Percentiles rank a stretch among this genome's conserved stretches.
phyloP scores from a whole-genome alignment of 2,888 invertebrate genomes.

The Orchestes rusci region DNA sequence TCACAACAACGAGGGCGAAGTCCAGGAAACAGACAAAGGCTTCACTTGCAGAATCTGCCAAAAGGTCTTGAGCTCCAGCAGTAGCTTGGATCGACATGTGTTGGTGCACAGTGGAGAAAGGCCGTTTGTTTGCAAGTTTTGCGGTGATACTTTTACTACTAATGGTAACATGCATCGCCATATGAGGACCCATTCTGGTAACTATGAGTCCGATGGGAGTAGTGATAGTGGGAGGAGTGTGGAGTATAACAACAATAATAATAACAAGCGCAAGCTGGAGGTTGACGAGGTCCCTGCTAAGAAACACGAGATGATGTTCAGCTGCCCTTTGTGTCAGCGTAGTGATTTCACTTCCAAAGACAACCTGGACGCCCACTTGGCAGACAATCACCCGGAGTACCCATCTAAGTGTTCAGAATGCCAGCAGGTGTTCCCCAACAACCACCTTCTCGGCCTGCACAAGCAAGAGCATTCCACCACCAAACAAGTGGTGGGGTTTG shows the following conservation, averaged over 20 bases:
- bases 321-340: constrained; percentile 59
- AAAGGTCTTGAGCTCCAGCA: constrained; percentile 69
- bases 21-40: constrained; percentile 37
- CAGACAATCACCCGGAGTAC: constrained; percentile 58
- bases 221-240: constrained; percentile 44
- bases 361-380: constrained; percentile 58
- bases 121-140: constrained; percentile 71
- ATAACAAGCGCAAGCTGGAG: constrained; percentile 41
- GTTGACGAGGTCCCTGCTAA: constrained; percentile 32
- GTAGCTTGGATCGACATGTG: constrained; percentile 72
- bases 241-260: constrained; percentile 41
- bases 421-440: constrained; percentile 64
- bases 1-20: constrained; percentile 51
- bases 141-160: constrained; percentile 74
- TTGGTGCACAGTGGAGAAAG: constrained; percentile 74
- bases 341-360: constrained; percentile 53
- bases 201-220: constrained; percentile 56
- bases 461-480: constrained; percentile 49
- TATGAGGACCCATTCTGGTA: constrained; percentile 62
- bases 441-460: constrained; percentile 65
- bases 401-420: constrained; percentile 64
- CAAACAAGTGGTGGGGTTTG: constrained; percentile 57
- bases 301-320: constrained; percentile 34
- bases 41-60: constrained; percentile 60
- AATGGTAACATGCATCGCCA: constrained; percentile 84